Base-by-base conservation (phyloP, 2,888 invertebrate species). In the Oligia strigilis region DNA sequence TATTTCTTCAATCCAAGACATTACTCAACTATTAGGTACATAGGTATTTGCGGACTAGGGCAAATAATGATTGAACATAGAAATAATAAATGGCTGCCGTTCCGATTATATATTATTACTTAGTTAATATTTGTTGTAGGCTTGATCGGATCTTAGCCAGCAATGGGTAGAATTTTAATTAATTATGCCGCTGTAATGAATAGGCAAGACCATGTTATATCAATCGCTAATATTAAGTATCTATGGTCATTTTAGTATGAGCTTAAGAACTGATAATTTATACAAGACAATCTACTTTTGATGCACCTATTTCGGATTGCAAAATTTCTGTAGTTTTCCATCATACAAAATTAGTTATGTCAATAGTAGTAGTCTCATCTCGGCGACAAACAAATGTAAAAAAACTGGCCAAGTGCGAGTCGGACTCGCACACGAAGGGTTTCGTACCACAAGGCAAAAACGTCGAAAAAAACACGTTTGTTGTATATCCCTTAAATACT, bases 1-100 rank as follows among this genome's bases (percentile, higher is more conserved):
- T 2, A 43, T 49, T 86, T 83, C 66, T 69, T 69, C 13, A 66
- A 62, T 71, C 75, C 40, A 70, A 49, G 60, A 71, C 52, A 40
- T 78, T 86, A 69, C 69, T 75, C 65, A 78, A 82, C 72, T 71
- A 75, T 58, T 72, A 70, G 72, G 23, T 64, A 71, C 77, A 83
- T 86, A 64, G n/a, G 40, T 66, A 80, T 87, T 87, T 85, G 80
- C 80, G 43, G 76, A 78, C 79, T 64, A 55, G 64, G 46, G 65
- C 70, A 80, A 87, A 77, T 82, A 85, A 52, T 77, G 46, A 77
- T 85, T 85, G 80, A 77, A 75, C 58, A 74, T 52, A 78, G 75
- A 75, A 88, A 80, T 80, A 77, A 80, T 85, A 85, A 80, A 79
- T 72, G 62, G 52, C 73, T 77, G 58, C 43, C 29, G 66, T 60